phyloP scores from a whole-genome alignment of 2,888 invertebrate species.

The Eristalis arbustorum region DNA sequence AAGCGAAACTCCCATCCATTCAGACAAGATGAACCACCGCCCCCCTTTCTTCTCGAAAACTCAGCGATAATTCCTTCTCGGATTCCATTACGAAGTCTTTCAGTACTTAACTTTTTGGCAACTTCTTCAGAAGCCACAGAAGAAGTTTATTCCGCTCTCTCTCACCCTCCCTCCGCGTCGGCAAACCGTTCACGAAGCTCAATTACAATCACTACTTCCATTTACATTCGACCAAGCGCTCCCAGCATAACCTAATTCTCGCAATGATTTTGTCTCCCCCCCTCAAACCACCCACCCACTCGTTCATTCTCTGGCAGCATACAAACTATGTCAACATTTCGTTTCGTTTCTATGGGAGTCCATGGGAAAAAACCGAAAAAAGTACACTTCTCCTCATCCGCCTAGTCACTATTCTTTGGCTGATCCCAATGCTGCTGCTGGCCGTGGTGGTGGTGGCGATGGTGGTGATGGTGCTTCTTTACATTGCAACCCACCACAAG shows the following conservation, averaged over 20 bases:
- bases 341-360: background rate
- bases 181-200: background rate
- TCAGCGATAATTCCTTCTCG: background rate
- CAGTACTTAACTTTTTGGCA: background rate
- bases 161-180: background rate
- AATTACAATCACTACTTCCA: background rate
- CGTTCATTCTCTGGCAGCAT: background rate
- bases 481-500: background rate
- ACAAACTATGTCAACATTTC: background rate
- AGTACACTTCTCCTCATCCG: background rate
- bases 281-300: background rate
- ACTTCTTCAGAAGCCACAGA: background rate
- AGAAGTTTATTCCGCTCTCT: background rate
- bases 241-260: constrained; percentile 28
- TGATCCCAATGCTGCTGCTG: background rate
- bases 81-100: background rate
- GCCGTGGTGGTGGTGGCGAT: too few species aligned
- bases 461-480: background rate
- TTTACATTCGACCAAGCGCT: background rate
- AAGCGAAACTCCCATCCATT: background rate
- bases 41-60: background rate
- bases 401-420: background rate
- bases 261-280: background rate
- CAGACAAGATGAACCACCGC: background rate
- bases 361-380: background rate